Evolutionary conservation across 2,888 invertebrate genomes (phyloP), one percentile per base, ranked within the genome.

Genomic region (Chromoteleia sp.): DNA sequence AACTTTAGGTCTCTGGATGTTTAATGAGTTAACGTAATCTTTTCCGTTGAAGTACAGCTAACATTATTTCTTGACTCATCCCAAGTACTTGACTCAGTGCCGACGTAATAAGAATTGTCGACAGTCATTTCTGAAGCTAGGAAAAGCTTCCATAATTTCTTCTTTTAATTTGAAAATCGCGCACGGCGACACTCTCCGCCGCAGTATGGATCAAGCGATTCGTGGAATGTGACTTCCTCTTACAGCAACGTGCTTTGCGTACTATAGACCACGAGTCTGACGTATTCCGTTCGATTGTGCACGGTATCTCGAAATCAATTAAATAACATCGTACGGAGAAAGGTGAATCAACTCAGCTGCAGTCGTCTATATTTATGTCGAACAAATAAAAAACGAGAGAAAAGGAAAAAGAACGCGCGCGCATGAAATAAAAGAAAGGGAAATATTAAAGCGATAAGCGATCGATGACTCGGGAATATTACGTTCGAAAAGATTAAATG

Each of bases 191-290:
- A 43, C 45, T 63, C 74, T 74, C 50, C 50, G 39, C 50, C 56
- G 41, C 30, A 14, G 56, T 67, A 58, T 48, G 52, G 75, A 81
- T 75, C 65, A 52, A 76, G 74, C 50, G 50, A 59, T 82, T 78
- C 81, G 74, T 65, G 74, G 81, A 82, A 78, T 78, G 77, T 67
- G 65, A 78, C 81, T 81, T 81, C 81, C 81, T 77, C 81, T 81
- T 74, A 65, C 73, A 36, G 74, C 68, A 68, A 81, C 81, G 81
- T 81, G 81, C 73, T 70, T 76, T 76, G 76, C 76, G 41, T 76
- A 76, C 73, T 68, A 75, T 65, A 61, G 12, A 36, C 39, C 41
- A 45, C 10, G n/a, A 17, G 19, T 63, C 43, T 48, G 52, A 67
- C 52, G 50, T 63, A 71, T 59, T 43, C 58, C 33, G 17, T 30